phyloP scores from a whole-genome alignment of 2,113 vertebrate genomes.

The Thamnophis sirtalis region DNA sequence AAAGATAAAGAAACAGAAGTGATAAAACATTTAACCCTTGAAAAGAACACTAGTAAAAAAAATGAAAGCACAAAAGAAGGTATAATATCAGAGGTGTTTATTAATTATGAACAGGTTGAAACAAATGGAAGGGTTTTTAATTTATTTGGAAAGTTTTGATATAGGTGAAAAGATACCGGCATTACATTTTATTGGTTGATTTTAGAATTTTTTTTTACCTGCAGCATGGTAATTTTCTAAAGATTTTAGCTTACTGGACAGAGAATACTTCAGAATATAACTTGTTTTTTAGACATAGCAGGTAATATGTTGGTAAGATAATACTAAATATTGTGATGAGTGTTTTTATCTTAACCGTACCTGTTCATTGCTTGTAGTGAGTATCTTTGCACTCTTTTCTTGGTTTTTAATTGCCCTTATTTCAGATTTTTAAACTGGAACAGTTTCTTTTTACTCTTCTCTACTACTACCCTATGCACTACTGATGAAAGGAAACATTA shows the following conservation, averaged over 20 bases:
- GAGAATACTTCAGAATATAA: background rate
- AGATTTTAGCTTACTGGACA: background rate
- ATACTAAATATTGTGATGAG: background rate
- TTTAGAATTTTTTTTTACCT: background rate
- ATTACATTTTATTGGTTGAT: background rate
- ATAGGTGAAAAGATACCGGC: background rate
- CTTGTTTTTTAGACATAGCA: background rate
- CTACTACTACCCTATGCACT: too few relatives aligned
- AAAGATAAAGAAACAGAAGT: constrained; percentile 63
- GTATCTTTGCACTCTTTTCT: background rate
- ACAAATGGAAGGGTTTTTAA: background rate
- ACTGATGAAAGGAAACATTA: background rate
- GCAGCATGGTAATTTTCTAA: background rate
- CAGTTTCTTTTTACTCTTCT: background rate
- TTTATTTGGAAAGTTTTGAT: background rate
- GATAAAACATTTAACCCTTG: constrained; percentile 56
- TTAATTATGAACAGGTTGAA: background rate
- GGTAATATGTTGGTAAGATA: background rate
- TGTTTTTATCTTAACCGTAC: background rate
- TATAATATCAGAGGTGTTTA: constrained; percentile 46
- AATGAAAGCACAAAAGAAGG: constrained; percentile 86
- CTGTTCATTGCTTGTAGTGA: background rate
- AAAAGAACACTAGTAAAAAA: constrained; percentile 77
- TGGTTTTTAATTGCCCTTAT: background rate
- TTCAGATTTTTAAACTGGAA: background rate